Base-by-base conservation (phyloP, 2,888 invertebrate species). In the Drosophila macrothrix region DNA sequence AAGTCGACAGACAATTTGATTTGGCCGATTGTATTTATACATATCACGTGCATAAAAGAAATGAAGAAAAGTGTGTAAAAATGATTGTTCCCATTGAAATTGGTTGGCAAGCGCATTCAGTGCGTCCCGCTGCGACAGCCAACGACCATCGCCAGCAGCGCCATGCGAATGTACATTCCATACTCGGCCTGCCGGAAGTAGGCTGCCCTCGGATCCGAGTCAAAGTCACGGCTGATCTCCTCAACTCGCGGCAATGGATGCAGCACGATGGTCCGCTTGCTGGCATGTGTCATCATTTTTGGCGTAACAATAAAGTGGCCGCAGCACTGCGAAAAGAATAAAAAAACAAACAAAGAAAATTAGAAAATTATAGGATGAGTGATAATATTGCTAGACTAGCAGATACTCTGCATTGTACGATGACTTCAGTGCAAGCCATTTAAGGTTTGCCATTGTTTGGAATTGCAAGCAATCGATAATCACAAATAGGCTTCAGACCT, bases 131-230 rank as follows among this genome's bases (percentile, higher is more conserved):
- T 89, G 63, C 92, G 90, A 63, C 90, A 84, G 12, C 97, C 98
- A 19, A 98, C 95, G 3, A 99, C 96, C 95, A 98, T 97, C 1
- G 98, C 96, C 25, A 99, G 94, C 3, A 99, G 94, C 0, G 99
- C 99, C 99, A 99, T 99, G 61, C 99, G 95, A 25, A 99, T 98
- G 92, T 98, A 99, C 96, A 99, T 97, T 76, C 99, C 99, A 92
- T 98, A 97, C 93, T 99, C 98, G 0, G 98, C 99, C 94, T 99
- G 99, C 28, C 99, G 95, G 95, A 99, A 99, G 94, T 99, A 99
- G 0, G 99, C 99, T 0, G 99, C 99, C 59, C 99, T 95, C 0
- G 98, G 98, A 94, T 99, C 99, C 0, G 96, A 96, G 94, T 99
- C 99, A 87, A 99, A 97, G 83, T 98, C 98, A 0, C 97, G 95